Base-by-base conservation (phyloP, 2,888 invertebrate species). In the Microctonus brassicae region DNA sequence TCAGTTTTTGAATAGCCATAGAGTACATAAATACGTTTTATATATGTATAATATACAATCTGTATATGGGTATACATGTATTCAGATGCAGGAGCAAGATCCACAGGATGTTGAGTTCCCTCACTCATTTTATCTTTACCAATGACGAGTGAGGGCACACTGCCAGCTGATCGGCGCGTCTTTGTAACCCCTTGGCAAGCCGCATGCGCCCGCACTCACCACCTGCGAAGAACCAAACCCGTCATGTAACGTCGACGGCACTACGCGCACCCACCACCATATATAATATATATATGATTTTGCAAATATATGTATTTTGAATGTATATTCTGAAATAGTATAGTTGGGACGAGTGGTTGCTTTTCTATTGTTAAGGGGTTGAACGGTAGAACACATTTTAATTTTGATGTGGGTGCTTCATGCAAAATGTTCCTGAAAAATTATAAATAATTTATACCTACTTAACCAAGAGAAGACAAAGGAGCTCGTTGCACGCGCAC, bases 121-220 rank as follows among this genome's bases (percentile, higher is more conserved):
- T 55, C 26, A 55, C 58, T 29, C 47, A 64, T 70, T 71, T 71
- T 62, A 66, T 71, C 66, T 71, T 55, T 26, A 36, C 55, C 55
- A 55, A 26, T 24, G 52, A 26, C 47, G 10, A 63, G 33, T 39
- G 47, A 47, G 70, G 64, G 69, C 52, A 68, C 57, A 74, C 71
- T 52, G 82, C 81, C 82, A 82, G 82, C 82, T 83, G 82, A 82
- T 83, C 81, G 73, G 72, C 67, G 53, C 62, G 66, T 73, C 73
- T 75, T 80, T 82, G 69, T 80, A 80, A 79, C 77, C 78, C 75
- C 77, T 79, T 81, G 74, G 79, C 80, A 76, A 72, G 64, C 69
- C 73, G 77, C 79, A 80, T 77, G 79, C 80, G 78, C 79, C 65
- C 52, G 69, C 70, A 47, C 65, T 47, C 64, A 69, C 73, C 76